These are phyloP conservation scores for Arizona elegans DNA, from an alignment of 2,113 vertebrate genomes.

Conservation along the genomic window DNA sequence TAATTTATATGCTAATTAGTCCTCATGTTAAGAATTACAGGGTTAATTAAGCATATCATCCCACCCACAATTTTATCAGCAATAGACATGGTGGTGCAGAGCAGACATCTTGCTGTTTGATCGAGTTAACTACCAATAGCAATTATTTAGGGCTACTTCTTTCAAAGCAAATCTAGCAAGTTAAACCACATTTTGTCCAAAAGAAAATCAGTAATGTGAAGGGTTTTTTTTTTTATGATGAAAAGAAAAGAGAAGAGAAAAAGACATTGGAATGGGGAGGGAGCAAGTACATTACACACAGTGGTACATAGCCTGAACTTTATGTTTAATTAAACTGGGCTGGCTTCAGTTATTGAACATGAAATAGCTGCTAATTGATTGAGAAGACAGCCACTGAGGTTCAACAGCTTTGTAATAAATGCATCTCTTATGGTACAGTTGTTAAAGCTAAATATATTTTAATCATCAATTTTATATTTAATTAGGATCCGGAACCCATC, in stretches of 20 bases:
- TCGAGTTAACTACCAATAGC: constrained; percentile 51
- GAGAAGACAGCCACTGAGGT: constrained; percentile 25
- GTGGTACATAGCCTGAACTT: constrained; percentile 29
- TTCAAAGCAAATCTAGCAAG: constrained; percentile 23
- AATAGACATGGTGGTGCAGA: constrained; percentile 47
- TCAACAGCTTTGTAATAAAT: constrained; percentile 43
- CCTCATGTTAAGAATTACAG: constrained; percentile 60
- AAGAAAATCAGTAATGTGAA: constrained; percentile 28
- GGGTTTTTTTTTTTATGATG: constrained; percentile 36
- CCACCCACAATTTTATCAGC: constrained; percentile 58
- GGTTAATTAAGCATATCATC: constrained; percentile 64
- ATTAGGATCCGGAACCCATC: constrained; percentile 35
- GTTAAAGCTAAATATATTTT: constrained; percentile 47
- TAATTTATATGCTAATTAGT: constrained; percentile 69
- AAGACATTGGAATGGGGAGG: constrained; percentile 17
- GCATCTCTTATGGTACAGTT: constrained; percentile 35
- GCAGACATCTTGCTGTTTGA: constrained; percentile 47
- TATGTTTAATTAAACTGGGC: constrained; percentile 24
- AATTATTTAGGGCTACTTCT: neutral
- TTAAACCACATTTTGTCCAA: constrained; percentile 37
- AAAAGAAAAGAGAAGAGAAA: neutral
- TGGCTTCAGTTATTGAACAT: constrained; percentile 40
- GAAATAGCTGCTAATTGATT: constrained; percentile 39
- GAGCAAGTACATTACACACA: constrained; percentile 29
- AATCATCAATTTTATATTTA: constrained; percentile 46